Conservation (phyloP, 2,797 vertebrate species). For the Chromis chromis region DNA sequence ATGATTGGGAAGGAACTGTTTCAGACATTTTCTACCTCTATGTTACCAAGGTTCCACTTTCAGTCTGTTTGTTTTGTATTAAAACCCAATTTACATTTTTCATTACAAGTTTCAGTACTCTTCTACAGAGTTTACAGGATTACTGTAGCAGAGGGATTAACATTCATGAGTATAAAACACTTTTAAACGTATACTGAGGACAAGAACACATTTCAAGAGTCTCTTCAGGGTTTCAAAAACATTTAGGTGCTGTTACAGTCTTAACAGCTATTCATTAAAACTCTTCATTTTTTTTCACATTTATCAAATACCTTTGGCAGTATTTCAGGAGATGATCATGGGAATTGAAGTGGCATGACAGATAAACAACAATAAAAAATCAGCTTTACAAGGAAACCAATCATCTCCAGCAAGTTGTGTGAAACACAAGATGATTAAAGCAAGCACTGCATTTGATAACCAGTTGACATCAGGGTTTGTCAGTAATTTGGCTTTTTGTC, state of each 20-base stretch:
- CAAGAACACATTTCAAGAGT: constrained; percentile 18
- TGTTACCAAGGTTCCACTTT: not conserved
- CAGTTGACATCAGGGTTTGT: too few relatives aligned
- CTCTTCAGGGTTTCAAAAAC: not conserved
- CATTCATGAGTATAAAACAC: constrained; percentile 18
- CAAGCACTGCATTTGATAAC: not conserved
- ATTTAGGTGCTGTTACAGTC: not conserved
- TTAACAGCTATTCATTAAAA: constrained; percentile 4
- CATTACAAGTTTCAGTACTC: not conserved
- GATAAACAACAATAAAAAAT: constrained; percentile 5
- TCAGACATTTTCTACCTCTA: not conserved
- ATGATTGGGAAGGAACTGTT: not conserved
- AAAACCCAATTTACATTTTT: constrained; percentile 34
- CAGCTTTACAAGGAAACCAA: not conserved
- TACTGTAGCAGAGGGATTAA: not conserved
- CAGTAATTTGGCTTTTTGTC: not conserved
- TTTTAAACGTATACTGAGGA: constrained; percentile 5
- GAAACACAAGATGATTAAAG: not conserved
- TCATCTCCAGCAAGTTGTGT: not conserved
- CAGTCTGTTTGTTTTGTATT: not conserved
- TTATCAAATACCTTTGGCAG: not conserved
- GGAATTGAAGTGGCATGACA: constrained; percentile 1
- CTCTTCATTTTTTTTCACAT: constrained; percentile 5
- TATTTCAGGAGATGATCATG: constrained; percentile 15
- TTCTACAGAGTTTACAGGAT: constrained; percentile 29